phyloP scores from a whole-genome alignment of 2,888 invertebrate species.

The Alitta virens region DNA sequence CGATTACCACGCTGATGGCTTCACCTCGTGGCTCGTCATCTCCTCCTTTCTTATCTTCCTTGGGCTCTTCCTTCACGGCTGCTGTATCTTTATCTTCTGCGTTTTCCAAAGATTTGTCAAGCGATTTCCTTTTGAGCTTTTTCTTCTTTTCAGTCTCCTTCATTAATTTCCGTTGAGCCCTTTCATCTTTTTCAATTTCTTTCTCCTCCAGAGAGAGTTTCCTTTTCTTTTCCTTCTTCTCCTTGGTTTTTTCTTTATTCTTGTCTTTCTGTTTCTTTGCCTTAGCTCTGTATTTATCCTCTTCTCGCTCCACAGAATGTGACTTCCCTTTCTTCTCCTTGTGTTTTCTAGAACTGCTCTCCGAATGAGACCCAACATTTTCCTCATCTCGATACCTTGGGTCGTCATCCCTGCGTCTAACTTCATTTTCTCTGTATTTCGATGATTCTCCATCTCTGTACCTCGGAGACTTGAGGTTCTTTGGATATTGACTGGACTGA shows the following conservation, averaged over 20 bases:
- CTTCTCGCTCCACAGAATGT: background rate
- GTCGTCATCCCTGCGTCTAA: background rate
- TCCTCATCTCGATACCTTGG: no score
- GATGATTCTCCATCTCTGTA: background rate
- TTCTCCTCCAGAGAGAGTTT: background rate
- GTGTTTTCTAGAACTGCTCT: no score
- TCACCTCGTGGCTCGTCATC: background rate
- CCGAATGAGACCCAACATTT: no score
- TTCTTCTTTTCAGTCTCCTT: background rate
- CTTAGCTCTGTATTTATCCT: background rate
- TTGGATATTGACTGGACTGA: background rate
- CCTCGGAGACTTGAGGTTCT: background rate
- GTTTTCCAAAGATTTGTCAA: background rate
- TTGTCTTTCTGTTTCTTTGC: background rate
- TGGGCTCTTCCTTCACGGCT: background rate
- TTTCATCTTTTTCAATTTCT: background rate
- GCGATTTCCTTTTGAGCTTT: background rate
- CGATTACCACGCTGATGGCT: background rate
- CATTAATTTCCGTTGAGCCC: background rate
- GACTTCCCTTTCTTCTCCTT: no score
- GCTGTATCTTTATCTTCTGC: background rate
- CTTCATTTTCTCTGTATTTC: background rate
- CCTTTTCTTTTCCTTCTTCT: background rate
- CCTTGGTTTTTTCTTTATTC: background rate
- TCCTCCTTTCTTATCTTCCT: conserved; percentile 1